phyloP scores from a whole-genome alignment of 2,797 vertebrate species.

The Cynopterus sphinx region DNA sequence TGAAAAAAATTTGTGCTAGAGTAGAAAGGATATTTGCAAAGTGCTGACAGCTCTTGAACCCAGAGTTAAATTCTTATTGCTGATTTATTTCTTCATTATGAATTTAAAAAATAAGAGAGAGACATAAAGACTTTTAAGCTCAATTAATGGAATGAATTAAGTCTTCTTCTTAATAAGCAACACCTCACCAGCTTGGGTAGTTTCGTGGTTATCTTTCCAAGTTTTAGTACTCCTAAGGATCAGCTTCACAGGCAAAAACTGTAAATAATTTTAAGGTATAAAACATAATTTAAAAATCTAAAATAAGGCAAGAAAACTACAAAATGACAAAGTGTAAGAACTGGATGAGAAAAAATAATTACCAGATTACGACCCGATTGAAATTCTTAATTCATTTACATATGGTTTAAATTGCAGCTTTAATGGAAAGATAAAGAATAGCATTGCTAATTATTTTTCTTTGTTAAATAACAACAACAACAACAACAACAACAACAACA shows the following conservation, averaged over 20 bases:
- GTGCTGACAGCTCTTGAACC: neutral
- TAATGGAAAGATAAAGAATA: neutral
- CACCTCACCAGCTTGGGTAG: accelerated
- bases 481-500: no score
- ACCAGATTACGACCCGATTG: neutral
- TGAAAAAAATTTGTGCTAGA: neutral
- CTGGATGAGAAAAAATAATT: neutral
- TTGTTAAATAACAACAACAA: neutral
- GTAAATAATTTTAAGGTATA: neutral
- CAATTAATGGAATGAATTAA: neutral
- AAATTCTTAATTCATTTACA: neutral
- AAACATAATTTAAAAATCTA: neutral
- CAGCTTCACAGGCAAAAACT: neutral
- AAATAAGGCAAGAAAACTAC: neutral
- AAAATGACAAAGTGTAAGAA: neutral
- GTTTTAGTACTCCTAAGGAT: neutral
- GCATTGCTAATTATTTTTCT: neutral
- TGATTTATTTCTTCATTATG: neutral
- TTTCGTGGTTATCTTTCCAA: neutral
- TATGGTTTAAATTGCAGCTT: neutral
- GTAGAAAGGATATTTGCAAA: neutral
- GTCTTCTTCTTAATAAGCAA: neutral
- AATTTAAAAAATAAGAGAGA: neutral
- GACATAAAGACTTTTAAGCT: neutral
- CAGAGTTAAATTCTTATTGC: neutral